A percentile compares a stretch with the other conserved stretches of the same genome.
Evolutionary conservation across 2,888 invertebrate species (phyloP).

Genomic region (Leucophenga maculata): DNA sequence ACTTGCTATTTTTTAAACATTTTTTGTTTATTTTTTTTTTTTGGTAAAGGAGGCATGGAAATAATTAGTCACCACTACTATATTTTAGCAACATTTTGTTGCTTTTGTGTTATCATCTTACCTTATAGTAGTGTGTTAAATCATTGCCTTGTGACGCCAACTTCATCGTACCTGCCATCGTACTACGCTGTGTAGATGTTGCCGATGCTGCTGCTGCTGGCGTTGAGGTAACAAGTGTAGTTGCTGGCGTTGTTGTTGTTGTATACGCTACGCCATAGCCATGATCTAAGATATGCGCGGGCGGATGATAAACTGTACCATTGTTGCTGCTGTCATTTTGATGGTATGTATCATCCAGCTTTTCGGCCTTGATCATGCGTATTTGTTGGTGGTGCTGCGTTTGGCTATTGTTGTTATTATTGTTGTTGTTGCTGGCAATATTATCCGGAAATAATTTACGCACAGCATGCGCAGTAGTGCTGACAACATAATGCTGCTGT

Average conservation of each 20-base stretch:
- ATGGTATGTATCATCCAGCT: conserved; percentile 43
- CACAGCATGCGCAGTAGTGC: conserved; percentile 50
- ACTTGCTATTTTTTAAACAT: conserved; percentile 75
- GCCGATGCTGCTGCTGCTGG: conserved; percentile 34
- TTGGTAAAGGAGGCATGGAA: conserved; percentile 5
- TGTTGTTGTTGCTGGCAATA: conserved; percentile 38
- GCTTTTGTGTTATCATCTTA: conserved; percentile 38
- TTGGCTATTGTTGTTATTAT: conserved; percentile 9
- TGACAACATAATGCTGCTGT: conserved; percentile 31
- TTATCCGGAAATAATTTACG: conserved; percentile 60
- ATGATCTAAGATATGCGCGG: conserved; percentile 84
- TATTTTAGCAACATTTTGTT: neutral
- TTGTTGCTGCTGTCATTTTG: conserved; percentile 45
- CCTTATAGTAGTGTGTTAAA: conserved; percentile 72
- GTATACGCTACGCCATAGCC: conserved; percentile 82
- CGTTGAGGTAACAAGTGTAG: conserved; percentile 48
- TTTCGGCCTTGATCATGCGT: conserved; percentile 55
- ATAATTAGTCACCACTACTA: neutral
- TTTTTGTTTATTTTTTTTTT: conserved; percentile 12
- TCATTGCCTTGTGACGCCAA: conserved; percentile 49
- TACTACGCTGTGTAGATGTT: conserved; percentile 13
- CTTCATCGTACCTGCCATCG: conserved; percentile 22
- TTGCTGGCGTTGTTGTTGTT: conserved; percentile 72
- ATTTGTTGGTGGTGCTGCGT: conserved; percentile 33
- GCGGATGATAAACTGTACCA: conserved; percentile 41